These are phyloP conservation scores for Blastobasis adustella DNA, from an alignment of 2,888 invertebrate species.

Conservation along the genomic window DNA sequence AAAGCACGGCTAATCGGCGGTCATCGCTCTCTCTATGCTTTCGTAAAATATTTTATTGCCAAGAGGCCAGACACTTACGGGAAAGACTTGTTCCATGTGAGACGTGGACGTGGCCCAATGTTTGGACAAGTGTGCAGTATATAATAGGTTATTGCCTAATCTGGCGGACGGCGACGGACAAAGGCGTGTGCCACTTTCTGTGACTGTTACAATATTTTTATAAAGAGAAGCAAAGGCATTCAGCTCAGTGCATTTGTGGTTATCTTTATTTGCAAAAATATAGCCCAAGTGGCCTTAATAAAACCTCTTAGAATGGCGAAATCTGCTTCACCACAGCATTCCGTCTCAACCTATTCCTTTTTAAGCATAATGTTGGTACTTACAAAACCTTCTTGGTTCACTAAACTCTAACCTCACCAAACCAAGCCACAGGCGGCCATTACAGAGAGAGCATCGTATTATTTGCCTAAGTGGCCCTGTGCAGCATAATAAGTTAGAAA, in stretches of 20 bases:
- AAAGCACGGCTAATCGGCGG: conserved; percentile 58
- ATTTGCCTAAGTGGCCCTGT: conserved; percentile 48
- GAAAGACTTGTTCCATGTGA: conserved; percentile 43
- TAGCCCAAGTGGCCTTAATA: background rate
- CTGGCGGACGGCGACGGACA: conserved; percentile 24
- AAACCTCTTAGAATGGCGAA: background rate
- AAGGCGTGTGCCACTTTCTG: conserved; percentile 1
- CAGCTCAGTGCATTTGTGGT: background rate
- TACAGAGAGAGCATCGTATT: conserved; percentile 35
- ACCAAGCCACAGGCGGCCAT: conserved; percentile 25
- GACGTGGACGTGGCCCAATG: conserved; percentile 29
- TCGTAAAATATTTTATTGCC: conserved; percentile 27
- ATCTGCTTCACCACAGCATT: background rate
- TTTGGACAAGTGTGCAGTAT: conserved; percentile 51
- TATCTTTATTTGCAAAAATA: background rate
- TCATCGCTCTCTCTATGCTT: conserved; percentile 57
- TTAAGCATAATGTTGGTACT: background rate
- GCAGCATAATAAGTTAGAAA: conserved; percentile 43
- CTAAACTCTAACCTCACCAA: background rate
- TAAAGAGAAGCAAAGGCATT: background rate
- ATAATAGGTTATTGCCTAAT: conserved; percentile 41
- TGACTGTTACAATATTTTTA: background rate
- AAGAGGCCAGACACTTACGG: conserved; percentile 29
- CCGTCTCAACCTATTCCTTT: background rate
- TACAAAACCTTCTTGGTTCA: background rate